Base-by-base conservation (phyloP, 2,888 invertebrate species). In the Epinotia nisella region DNA sequence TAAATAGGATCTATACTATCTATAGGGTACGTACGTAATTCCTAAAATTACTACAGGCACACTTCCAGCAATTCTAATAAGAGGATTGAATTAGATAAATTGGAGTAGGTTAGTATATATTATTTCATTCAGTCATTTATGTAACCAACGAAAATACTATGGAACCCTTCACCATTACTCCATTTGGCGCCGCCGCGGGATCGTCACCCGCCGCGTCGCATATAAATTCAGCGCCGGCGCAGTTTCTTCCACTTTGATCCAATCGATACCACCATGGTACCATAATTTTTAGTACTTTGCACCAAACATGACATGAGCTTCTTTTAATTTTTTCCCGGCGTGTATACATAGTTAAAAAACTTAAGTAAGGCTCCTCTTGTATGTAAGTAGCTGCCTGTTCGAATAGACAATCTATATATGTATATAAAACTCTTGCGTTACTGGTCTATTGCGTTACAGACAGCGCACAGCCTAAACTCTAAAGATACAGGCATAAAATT, bases 161-260 rank as follows among this genome's bases (percentile, higher is more conserved):
- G 78, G 85, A 80, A 86, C 87, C 84, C 81, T 76, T 67, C 68
- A 56, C 41, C 29, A 56, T 61, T 73, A 85, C 81, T 85, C 85
- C 83, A 84, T 80, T 86, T 84, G 81, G 73, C 64, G 61, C 53
- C 77, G 75, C 78, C 78, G 82, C 82, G 80, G 78, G 81, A 76
- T 84, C 86, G 82, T 87, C 87, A 82, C 80, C 78, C 80, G 79
- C 82, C 81, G 80, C 79, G 85, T 68, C 41, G 64, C 62, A 87
- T 85, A 89, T 84, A 84, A 82, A 87, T 86, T 84, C 83, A 81
- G 80, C 62, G 62, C 41, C 58, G 61, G 62, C 58, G 81, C 84
- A 74, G 81, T 79, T 82, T 83, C 81, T 85, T 87, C 85, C 82
- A 78, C 79, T 86, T 85, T 76, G 80, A 77, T 79, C 77, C 78